Evolutionary conservation across 2,888 invertebrate species (phyloP).

Genomic region (Rugalucina vietnamica): DNA sequence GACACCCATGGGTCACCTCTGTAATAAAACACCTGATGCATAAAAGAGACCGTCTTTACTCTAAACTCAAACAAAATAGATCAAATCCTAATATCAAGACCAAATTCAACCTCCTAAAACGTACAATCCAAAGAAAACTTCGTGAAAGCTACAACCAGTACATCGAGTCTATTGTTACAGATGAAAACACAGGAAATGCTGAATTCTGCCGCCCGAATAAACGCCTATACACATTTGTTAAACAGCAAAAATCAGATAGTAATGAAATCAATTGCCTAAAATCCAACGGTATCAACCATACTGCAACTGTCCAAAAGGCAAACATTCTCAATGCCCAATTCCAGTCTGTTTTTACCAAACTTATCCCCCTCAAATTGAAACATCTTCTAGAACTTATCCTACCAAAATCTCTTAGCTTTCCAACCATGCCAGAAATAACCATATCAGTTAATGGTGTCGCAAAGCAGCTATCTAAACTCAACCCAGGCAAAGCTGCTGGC

Average conservation of each 20-base stretch:
- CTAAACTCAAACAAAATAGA: neutral
- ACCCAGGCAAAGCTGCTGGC: neutral
- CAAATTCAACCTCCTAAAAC: neutral
- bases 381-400: neutral
- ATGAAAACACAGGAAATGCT: neutral
- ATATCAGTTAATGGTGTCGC: neutral
- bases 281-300: neutral
- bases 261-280: neutral
- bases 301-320: neutral
- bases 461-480: neutral
- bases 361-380: neutral
- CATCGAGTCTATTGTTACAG: neutral
- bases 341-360: neutral
- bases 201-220: neutral
- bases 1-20: neutral
- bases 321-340: neutral
- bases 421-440: neutral
- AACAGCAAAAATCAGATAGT: neutral
- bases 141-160: neutral
- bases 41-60: neutral
- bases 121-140: neutral
- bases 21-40: neutral
- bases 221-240: neutral
- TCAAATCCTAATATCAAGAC: neutral
- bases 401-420: neutral